Percentiles rank a stretch among this genome's conserved stretches.
phyloP scores from a whole-genome alignment of 2,113 vertebrate genomes.

The Triplophysa siluroides region DNA sequence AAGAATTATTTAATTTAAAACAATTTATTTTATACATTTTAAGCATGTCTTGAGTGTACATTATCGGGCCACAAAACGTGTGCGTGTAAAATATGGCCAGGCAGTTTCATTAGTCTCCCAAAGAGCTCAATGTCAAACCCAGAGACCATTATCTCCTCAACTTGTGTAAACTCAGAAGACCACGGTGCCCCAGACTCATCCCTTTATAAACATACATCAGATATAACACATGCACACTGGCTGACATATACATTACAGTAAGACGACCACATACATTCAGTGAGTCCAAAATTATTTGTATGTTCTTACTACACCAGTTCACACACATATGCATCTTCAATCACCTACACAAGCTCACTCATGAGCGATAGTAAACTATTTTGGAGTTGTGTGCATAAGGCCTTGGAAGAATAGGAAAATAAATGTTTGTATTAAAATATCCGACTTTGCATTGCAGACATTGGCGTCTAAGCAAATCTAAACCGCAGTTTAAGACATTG shows the following conservation, averaged over 20 bases:
- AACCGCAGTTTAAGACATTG: no score
- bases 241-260: not conserved
- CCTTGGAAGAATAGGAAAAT: no score
- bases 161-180: conserved; percentile 53
- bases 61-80: not conserved
- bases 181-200: conserved; percentile 36
- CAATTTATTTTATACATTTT: no score
- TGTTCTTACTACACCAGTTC: not conserved
- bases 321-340: conserved; percentile 1
- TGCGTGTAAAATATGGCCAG: conserved; percentile 65
- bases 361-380: not conserved
- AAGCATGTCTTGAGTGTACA: no score
- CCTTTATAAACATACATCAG: conserved; percentile 10
- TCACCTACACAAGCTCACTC: conserved; percentile 9
- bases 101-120: conserved; percentile 61
- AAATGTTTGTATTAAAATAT: no score
- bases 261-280: not conserved
- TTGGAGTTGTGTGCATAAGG: not conserved
- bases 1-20: no score
- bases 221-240: not conserved
- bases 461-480: no score
- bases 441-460: no score
- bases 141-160: conserved; percentile 61
- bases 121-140: conserved; percentile 59
- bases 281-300: not conserved